Base-by-base conservation (phyloP, 2,888 invertebrate species). In the Lymantria dispar region DNA sequence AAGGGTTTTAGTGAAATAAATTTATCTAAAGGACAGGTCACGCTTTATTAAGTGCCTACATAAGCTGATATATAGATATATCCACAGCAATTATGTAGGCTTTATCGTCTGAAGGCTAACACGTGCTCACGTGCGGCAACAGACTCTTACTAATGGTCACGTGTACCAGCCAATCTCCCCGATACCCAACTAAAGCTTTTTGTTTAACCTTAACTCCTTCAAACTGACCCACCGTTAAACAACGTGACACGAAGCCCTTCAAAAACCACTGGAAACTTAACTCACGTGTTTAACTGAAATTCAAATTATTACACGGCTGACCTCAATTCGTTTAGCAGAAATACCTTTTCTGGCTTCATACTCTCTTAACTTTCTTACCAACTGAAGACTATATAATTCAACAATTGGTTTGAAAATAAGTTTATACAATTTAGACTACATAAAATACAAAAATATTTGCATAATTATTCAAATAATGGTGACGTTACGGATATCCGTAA, bases 171-270 rank as follows among this genome's bases (percentile, higher is more conserved):
- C 78, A 57, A 60, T 51, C 60, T 55, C 58, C 22, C 58, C 47
- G 14, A 50, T 48, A 47, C 55, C 60, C 61, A 50, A 60, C 64
- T 63, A 61, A 65, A 67, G 72, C 73, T 73, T 80, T 83, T 75
- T 82, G 73, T 85, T 86, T 83, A 73, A 70, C 60, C 70, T 47
- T 64, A 78, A 83, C 80, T 77, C 76, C 80, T 86, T 77, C 71
- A 76, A 75, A 72, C 65, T 65, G 65, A 68, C 65, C 60, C 54
- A 54, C 62, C 67, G 55, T 56, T 56, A 67, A 68, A 65, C 78
- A 84, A 85, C 86, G 83, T 83, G 85, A 78, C 76, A 55, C 60
- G 74, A 82, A 83, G 71, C 80, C 79, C 81, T 76, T 70, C 71
- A 76, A 81, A n/a, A 78, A 64, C 71, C 71, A 71, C 77, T 74